Conservation (phyloP, 2,797 vertebrate genomes). For the Melanotaenia pygmaea region DNA sequence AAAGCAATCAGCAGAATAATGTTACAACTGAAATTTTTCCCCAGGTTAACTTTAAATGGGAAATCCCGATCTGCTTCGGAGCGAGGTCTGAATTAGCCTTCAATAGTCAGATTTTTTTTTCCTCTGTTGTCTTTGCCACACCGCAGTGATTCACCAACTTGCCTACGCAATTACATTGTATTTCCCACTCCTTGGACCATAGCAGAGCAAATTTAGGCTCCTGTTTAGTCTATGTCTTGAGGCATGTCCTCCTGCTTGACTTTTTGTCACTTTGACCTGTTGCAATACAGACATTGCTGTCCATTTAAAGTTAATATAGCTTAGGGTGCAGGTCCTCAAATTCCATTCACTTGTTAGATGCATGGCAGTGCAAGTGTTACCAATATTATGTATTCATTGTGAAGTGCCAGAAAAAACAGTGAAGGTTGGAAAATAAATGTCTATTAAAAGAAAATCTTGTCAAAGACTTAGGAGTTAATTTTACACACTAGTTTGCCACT, state of each 20-base stretch:
- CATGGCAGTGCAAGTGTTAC: background rate
- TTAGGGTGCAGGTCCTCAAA: background rate
- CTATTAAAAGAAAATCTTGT: background rate
- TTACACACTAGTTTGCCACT: background rate
- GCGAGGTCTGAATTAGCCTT: slow-evolving; percentile 36
- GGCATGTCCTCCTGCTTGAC: slow-evolving; percentile 58
- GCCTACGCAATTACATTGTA: slow-evolving; percentile 69
- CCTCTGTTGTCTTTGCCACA: slow-evolving; percentile 68
- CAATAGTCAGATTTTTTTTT: slow-evolving; percentile 27
- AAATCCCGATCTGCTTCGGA: slow-evolving; percentile 3
- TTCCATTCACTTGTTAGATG: background rate
- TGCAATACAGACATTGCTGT: slow-evolving; percentile 4
- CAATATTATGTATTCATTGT: too few relatives aligned
- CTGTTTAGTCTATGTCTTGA: slow-evolving; percentile 69
- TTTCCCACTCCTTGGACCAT: slow-evolving; percentile 61
- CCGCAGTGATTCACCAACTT: slow-evolving; percentile 73
- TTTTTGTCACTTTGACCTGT: slow-evolving; percentile 45
- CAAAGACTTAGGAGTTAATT: background rate
- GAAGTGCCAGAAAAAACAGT: too few relatives aligned
- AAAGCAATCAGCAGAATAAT: background rate
- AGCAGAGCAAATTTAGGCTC: slow-evolving; percentile 60
- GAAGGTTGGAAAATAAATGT: background rate
- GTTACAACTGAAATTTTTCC: background rate
- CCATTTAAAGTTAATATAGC: background rate
- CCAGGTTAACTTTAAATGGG: background rate